These are phyloP conservation scores for Nymphalis c-album DNA, from an alignment of 2,888 invertebrate genomes.

Conservation along the genomic window DNA sequence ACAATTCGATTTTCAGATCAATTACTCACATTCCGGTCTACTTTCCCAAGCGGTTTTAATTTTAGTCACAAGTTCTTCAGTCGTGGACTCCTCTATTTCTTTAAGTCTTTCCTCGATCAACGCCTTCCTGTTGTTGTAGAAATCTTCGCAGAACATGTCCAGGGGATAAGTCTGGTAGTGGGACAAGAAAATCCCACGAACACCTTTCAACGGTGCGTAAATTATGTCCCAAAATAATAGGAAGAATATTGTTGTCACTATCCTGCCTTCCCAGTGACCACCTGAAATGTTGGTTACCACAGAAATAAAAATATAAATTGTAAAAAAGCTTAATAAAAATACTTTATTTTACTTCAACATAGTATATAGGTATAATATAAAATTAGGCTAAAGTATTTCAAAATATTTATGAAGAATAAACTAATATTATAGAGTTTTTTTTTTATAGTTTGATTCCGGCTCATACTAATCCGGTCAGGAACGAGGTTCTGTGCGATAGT, in stretches of 20 bases:
- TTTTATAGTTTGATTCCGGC: too few species aligned
- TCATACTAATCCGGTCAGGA: too few species aligned
- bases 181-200: slow-evolving; percentile 83
- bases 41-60: slow-evolving; percentile 75
- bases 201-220: slow-evolving; percentile 70
- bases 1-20: neutral
- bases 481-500: too few species aligned
- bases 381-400: too few species aligned
- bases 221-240: slow-evolving; percentile 91
- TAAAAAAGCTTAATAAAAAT: too few species aligned
- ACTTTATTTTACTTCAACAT: too few species aligned
- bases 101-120: slow-evolving; percentile 80
- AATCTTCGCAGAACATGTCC: slow-evolving; percentile 85
- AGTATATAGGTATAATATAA: too few species aligned
- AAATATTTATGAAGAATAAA: too few species aligned
- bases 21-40: slow-evolving; percentile 64
- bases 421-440: too few species aligned
- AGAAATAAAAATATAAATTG: too few species aligned
- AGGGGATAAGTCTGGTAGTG: slow-evolving; percentile 85
- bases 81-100: slow-evolving; percentile 53
- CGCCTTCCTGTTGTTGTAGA: slow-evolving; percentile 84
- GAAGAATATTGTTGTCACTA: slow-evolving; percentile 83
- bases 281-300: too few species aligned
- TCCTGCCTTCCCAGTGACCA: slow-evolving; percentile 87
- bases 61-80: slow-evolving; percentile 63